Conservation (phyloP, 2,113 vertebrate genomes). For the Pelmatolapia mariae region DNA sequence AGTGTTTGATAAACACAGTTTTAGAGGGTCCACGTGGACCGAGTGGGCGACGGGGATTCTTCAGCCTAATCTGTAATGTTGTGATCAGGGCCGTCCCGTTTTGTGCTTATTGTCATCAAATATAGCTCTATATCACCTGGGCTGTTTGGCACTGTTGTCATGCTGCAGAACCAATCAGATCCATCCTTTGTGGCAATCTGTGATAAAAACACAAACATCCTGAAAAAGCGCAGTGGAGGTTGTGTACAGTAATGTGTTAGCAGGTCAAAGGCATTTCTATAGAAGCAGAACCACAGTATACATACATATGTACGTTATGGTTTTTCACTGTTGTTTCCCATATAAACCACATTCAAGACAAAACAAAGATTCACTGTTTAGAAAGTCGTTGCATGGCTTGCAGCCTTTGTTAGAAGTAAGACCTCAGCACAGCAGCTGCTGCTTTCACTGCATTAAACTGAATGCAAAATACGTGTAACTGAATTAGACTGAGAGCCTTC, state of each 20-base stretch:
- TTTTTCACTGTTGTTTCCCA: not conserved
- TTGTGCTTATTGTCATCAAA: not conserved
- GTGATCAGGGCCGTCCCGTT: not conserved
- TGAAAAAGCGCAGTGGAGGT: not conserved
- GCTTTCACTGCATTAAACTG: not conserved
- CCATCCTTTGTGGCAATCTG: not conserved
- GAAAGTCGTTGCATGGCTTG: not conserved
- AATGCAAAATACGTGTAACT: not conserved
- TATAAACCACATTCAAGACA: not conserved
- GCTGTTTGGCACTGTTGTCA: accelerated
- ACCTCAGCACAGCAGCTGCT: not conserved
- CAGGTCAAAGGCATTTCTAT: not conserved
- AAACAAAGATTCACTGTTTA: not conserved
- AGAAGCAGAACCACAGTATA: not conserved
- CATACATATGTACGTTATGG: not conserved
- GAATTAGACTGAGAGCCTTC: not conserved
- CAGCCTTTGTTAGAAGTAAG: not conserved
- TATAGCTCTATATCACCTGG: not conserved
- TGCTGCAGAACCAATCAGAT: not conserved
- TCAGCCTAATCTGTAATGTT: not conserved
- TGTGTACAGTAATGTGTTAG: not conserved
- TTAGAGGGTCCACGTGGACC: not conserved
- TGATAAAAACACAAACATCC: not conserved
- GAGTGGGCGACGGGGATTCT: not conserved
- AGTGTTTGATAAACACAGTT: accelerated